phyloP scores from a whole-genome alignment of 2,888 invertebrate genomes.

The Scelioninae gen. 2 region DNA sequence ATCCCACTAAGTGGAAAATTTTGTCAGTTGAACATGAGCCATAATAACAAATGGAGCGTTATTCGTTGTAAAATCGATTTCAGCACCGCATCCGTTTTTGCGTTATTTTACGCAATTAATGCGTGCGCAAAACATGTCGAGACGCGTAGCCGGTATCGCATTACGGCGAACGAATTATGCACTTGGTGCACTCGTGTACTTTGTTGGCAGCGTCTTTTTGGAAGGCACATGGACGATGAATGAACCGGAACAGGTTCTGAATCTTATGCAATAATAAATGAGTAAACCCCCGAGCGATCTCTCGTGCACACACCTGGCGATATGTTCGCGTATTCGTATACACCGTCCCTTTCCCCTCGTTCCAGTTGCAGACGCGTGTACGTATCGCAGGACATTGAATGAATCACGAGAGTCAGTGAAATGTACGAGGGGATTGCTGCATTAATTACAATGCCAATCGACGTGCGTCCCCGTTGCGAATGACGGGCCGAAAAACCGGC shows the following conservation, averaged over 20 bases:
- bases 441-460: constrained; percentile 59
- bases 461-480: constrained; percentile 48
- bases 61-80: too few species aligned
- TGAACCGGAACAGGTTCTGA: constrained; percentile 73
- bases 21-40: too few species aligned
- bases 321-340: constrained; percentile 31
- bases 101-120: constrained; percentile 25
- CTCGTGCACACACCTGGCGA: constrained; percentile 60
- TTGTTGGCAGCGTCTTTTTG: constrained; percentile 41
- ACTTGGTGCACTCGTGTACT: constrained; percentile 39
- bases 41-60: too few species aligned
- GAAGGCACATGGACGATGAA: constrained; percentile 63
- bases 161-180: constrained; percentile 37
- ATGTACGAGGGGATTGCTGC: constrained; percentile 56
- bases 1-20: too few species aligned
- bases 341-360: constrained; percentile 20
- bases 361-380: constrained; percentile 41
- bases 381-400: constrained; percentile 53
- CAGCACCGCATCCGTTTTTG: constrained; percentile 9
- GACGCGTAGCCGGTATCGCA: constrained; percentile 5
- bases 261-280: constrained; percentile 73
- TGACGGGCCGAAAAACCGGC: constrained; percentile 52
- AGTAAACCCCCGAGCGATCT: constrained; percentile 63
- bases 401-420: constrained; percentile 57
- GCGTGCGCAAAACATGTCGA: constrained; percentile 3